These are phyloP conservation scores for Philopedon plagiatum DNA, from an alignment of 2,888 invertebrate species.

Conservation along the genomic window DNA sequence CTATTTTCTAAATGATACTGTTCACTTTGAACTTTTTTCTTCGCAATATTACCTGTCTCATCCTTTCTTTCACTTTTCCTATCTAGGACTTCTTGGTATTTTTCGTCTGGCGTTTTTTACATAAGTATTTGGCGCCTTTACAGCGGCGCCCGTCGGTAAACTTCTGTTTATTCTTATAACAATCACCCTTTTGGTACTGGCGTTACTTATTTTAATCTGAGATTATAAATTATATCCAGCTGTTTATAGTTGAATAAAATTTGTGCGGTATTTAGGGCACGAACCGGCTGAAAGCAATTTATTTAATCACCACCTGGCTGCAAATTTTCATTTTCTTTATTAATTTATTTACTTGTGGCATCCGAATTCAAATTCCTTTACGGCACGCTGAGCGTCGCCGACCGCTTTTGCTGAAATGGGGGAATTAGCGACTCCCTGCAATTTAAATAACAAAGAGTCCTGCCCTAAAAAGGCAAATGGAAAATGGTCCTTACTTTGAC, in stretches of 20 bases:
- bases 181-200: too few species aligned
- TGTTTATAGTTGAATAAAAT: not conserved
- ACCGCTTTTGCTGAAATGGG: slow-evolving; percentile 33
- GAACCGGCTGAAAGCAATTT: slow-evolving; percentile 28
- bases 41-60: too few species aligned
- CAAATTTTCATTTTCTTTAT: slow-evolving; percentile 50
- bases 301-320: slow-evolving; percentile 47
- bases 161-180: too few species aligned
- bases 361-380: slow-evolving; percentile 49
- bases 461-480: slow-evolving; percentile 41
- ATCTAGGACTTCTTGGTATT: too few species aligned
- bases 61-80: too few species aligned
- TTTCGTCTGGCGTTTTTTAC: too few species aligned
- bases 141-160: too few species aligned
- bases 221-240: too few species aligned
- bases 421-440: slow-evolving; percentile 39
- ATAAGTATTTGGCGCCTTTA: too few species aligned
- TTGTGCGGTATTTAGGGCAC: not conserved
- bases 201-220: too few species aligned
- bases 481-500: slow-evolving; percentile 49
- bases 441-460: slow-evolving; percentile 48
- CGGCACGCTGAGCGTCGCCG: slow-evolving; percentile 6
- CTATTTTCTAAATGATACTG: too few species aligned
- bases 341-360: slow-evolving; percentile 51
- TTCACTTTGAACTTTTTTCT: too few species aligned